Evolutionary conservation across 2,113 vertebrate genomes (phyloP).

Genomic region (Petroica traversi): DNA sequence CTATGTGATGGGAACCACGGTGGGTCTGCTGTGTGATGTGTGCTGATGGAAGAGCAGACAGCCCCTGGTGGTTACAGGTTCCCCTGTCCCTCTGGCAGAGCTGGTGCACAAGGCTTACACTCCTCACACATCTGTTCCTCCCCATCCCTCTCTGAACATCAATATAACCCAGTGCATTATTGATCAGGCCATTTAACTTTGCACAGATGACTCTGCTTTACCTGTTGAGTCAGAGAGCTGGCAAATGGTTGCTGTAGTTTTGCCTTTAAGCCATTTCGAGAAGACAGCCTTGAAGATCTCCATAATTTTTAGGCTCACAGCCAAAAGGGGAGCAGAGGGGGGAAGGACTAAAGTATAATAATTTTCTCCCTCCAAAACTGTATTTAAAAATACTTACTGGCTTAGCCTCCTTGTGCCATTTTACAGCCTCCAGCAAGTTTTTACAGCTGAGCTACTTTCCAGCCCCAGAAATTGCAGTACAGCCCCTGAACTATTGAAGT

Average conservation of each 20-base stretch:
- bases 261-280: neutral
- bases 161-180: neutral
- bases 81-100: neutral
- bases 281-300: neutral
- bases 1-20: neutral
- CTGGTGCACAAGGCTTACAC: neutral
- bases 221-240: neutral
- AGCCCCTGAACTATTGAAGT: constrained; percentile 16
- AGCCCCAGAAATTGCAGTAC: neutral
- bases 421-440: constrained; percentile 26
- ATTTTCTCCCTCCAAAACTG: neutral
- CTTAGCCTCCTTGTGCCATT: neutral
- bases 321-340: neutral
- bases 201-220: neutral
- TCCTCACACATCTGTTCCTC: neutral
- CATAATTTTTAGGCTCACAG: neutral
- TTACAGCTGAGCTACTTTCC: constrained; percentile 11
- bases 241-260: neutral
- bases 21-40: neutral
- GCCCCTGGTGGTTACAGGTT: neutral
- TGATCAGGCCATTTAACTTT: neutral
- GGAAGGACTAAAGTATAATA: neutral
- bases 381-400: neutral
- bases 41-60: neutral
- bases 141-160: neutral